phyloP scores from a whole-genome alignment of 2,888 invertebrate species.

The Enoplolaimus lenunculus region DNA sequence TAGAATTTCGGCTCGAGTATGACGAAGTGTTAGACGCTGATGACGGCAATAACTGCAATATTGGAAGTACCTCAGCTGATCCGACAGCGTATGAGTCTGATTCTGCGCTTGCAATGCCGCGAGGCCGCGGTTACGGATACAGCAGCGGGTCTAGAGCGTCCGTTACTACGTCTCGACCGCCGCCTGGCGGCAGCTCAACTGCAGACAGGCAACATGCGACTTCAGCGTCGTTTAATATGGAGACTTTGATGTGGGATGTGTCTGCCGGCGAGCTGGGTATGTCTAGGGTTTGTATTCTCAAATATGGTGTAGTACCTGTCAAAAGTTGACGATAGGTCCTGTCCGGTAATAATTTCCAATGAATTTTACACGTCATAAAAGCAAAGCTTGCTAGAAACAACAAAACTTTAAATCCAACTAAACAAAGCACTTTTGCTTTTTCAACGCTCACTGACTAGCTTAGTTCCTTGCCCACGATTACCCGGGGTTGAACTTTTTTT shows the following conservation, averaged over 20 bases:
- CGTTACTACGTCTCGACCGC: not conserved
- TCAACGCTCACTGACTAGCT: no score
- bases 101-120: not conserved
- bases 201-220: no score
- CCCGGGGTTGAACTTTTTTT: no score
- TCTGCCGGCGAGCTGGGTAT: not conserved
- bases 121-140: not conserved
- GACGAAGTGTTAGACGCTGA: not conserved
- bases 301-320: not conserved
- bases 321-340: no score
- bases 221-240: not conserved
- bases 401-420: no score
- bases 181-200: no score
- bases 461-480: no score
- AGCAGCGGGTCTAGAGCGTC: not conserved
- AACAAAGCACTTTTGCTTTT: no score
- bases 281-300: not conserved
- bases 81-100: not conserved
- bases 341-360: no score
- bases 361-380: no score
- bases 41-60: not conserved
- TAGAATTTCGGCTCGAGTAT: conserved; percentile 14
- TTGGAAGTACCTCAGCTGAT: no score
- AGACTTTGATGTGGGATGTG: not conserved
- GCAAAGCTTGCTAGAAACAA: no score